Conservation (phyloP, 2,888 invertebrate species). For the Philereme vetulata region DNA sequence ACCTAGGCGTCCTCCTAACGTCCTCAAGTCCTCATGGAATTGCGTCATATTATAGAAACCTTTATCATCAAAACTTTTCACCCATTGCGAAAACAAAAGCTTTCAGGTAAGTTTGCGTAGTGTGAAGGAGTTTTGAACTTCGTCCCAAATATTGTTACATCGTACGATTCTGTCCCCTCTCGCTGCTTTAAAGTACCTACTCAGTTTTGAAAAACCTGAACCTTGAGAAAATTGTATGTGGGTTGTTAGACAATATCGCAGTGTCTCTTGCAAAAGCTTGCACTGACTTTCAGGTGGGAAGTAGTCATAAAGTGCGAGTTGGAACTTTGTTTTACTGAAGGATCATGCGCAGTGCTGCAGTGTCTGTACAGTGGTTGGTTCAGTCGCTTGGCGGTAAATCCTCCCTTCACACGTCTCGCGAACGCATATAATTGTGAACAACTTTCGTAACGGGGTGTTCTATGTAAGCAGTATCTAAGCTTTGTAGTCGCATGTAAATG, state of each 20-base stretch:
- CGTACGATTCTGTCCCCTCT: too few relatives aligned
- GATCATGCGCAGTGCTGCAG: constrained; percentile 51
- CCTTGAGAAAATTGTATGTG: too few relatives aligned
- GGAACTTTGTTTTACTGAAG: constrained; percentile 8
- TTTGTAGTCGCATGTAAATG: constrained; percentile 75
- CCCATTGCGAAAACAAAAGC: not conserved
- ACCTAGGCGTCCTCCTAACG: too few relatives aligned
- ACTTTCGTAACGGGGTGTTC: constrained; percentile 65
- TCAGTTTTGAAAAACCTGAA: too few relatives aligned
- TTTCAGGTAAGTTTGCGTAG: not conserved
- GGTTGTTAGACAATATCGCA: too few relatives aligned
- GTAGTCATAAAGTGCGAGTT: constrained; percentile 3
- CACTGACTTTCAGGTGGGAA: constrained; percentile 1
- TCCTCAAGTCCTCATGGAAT: too few relatives aligned
- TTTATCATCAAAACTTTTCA: not conserved
- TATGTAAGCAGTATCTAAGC: constrained; percentile 68
- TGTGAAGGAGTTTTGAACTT: not conserved
- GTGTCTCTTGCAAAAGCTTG: constrained; percentile 6
- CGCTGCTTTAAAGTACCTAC: too few relatives aligned
- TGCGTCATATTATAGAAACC: not conserved
- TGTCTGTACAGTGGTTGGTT: constrained; percentile 36
- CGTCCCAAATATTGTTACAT: too few relatives aligned
- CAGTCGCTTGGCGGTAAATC: constrained; percentile 65
- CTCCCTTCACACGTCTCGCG: constrained; percentile 52
- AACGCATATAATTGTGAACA: constrained; percentile 48